These are phyloP conservation scores for Microtus pennsylvanicus DNA, from an alignment of 2,113 vertebrate species.

Conservation along the genomic window DNA sequence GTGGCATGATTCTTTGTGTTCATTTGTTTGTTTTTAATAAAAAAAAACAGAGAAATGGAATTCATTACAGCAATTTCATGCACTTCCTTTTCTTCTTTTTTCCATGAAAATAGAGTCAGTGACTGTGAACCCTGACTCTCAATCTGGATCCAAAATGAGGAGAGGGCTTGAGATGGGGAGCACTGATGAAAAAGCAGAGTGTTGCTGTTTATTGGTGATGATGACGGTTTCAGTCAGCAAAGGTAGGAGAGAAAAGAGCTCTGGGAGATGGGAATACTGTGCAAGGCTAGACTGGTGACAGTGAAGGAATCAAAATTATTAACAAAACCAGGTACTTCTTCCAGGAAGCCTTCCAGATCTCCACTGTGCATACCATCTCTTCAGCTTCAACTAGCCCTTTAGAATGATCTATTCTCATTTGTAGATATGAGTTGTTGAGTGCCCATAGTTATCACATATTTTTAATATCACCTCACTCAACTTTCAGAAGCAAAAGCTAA, in stretches of 20 bases:
- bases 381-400: background rate
- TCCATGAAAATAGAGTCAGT: background rate
- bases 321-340: background rate
- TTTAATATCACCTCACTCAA: background rate
- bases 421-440: background rate
- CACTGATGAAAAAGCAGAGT: background rate
- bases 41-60: too few species aligned
- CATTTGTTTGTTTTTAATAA: too few species aligned
- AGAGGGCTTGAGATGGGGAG: background rate
- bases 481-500: background rate
- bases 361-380: accelerated
- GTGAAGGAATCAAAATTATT: accelerated
- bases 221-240: background rate
- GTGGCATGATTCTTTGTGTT: background rate
- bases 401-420: background rate
- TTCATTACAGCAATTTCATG: background rate
- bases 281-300: too few species aligned
- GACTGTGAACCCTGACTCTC: background rate
- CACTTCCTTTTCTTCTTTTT: background rate
- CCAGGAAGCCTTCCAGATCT: background rate
- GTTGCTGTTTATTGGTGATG: background rate
- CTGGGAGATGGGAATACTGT: background rate
- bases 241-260: background rate
- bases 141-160: background rate
- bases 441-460: background rate